Percentiles rank a stretch among this genome's conserved stretches.
Conservation (phyloP, 92 coral and sea anemone genomes). For the Porites cylindrica region DNA sequence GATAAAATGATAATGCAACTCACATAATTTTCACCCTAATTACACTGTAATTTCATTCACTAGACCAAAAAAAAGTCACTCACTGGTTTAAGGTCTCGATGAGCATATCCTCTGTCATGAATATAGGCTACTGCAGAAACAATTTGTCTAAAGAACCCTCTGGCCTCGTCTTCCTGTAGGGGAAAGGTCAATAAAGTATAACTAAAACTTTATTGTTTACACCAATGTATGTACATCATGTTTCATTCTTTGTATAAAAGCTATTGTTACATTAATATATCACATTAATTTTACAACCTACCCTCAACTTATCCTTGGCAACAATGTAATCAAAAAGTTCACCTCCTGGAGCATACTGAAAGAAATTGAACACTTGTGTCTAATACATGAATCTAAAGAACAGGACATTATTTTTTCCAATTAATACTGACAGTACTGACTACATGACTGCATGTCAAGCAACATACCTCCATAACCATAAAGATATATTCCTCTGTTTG, state of each 20-base stretch:
- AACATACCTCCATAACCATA: constrained; percentile 91
- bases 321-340: constrained; percentile 97
- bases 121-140: constrained; percentile 97
- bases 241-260: background rate
- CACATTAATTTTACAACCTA: background rate
- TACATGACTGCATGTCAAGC: background rate
- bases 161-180: constrained; percentile 90
- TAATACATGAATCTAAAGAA: background rate
- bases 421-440: background rate
- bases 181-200: background rate
- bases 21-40: too few species aligned
- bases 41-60: background rate
- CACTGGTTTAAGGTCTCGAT: constrained; percentile 97
- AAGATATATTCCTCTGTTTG: constrained; percentile 90
- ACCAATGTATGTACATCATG: background rate
- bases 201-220: too few species aligned
- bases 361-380: background rate
- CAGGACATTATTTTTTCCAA: background rate
- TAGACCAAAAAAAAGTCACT: constrained; percentile 12
- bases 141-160: constrained; percentile 94
- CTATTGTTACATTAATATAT: too few species aligned
- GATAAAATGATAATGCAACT: too few species aligned
- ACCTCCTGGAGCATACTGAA: constrained; percentile 98
- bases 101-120: constrained; percentile 98
- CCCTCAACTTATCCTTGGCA: constrained; percentile 96